These are phyloP conservation scores for Drosophila sucinea DNA, from an alignment of 1,140 invertebrate genomes.

Conservation along the genomic window DNA sequence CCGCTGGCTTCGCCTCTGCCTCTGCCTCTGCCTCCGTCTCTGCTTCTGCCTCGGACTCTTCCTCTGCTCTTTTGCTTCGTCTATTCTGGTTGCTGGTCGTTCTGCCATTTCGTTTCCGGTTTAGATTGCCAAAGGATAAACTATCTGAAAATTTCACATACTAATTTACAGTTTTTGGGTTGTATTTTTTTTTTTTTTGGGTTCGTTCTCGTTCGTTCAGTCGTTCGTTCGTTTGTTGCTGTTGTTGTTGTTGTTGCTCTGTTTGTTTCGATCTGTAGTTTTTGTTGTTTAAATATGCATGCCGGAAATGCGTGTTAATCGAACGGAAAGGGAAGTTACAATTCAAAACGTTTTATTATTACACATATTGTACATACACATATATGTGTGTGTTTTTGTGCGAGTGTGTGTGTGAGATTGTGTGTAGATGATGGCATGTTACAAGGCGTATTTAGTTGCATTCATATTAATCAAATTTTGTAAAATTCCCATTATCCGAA, in stretches of 20 bases:
- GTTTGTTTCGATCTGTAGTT: constrained; percentile 1
- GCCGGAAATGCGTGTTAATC: constrained; percentile 72
- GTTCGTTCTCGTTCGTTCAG: neutral
- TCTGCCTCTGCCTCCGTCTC: neutral
- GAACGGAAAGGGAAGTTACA: constrained; percentile 67
- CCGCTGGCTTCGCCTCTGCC: constrained; percentile 18
- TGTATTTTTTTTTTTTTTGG: neutral
- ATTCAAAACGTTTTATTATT: constrained; percentile 39
- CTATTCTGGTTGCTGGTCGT: constrained; percentile 11
- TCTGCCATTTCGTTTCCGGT: constrained; percentile 56
- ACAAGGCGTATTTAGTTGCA: constrained; percentile 1
- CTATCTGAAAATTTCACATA: constrained; percentile 73
- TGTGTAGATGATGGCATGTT: neutral
- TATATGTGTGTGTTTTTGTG: neutral
- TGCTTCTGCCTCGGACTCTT: too few species aligned
- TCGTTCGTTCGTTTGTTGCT: constrained; percentile 6
- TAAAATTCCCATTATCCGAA: constrained; percentile 9
- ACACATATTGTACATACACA: neutral
- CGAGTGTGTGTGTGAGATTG: neutral
- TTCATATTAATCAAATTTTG: constrained; percentile 18
- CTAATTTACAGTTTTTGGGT: constrained; percentile 65
- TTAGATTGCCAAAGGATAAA: constrained; percentile 62
- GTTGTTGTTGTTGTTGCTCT: constrained; percentile 20
- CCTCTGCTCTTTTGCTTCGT: neutral
- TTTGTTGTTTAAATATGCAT: constrained; percentile 46